Percentiles rank a stretch among this genome's conserved stretches.
Conservation (phyloP, 35 echinoderm and acorn worm genomes). For the Apostichopus japonicus region DNA sequence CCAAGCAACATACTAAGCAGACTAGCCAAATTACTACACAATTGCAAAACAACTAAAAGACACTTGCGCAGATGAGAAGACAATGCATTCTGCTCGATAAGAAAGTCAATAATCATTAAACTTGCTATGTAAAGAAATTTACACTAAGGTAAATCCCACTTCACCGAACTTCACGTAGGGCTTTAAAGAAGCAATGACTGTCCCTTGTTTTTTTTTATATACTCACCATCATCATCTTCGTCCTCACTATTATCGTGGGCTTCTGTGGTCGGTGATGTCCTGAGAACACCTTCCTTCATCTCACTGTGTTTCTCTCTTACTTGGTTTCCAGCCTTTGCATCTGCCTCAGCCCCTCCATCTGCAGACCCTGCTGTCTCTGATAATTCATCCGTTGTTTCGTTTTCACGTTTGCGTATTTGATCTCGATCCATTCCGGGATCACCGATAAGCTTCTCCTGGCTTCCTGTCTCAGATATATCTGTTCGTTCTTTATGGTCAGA, state of each 20-base stretch:
- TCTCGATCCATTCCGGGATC: not conserved
- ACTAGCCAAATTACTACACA: too few species aligned
- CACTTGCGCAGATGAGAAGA: too few species aligned
- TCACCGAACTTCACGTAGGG: too few species aligned
- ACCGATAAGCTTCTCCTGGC: not conserved
- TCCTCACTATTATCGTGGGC: not conserved
- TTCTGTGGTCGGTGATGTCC: not conserved
- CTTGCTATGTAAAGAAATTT: too few species aligned
- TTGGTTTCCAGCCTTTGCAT: not conserved
- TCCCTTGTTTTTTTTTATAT: too few species aligned
- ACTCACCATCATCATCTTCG: not conserved
- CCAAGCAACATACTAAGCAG: too few species aligned
- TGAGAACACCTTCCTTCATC: not conserved
- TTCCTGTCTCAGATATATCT: not conserved
- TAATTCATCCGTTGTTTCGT: not conserved
- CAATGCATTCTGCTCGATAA: too few species aligned
- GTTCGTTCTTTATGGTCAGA: not conserved
- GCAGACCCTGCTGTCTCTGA: not conserved
- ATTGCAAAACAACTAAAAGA: too few species aligned
- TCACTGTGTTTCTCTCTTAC: not conserved
- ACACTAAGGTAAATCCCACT: too few species aligned
- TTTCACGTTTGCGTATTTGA: not conserved
- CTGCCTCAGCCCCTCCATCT: not conserved
- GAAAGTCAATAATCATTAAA: too few species aligned
- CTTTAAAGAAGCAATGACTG: too few species aligned